These are phyloP conservation scores for Hydropsyche betteni DNA, from an alignment of 2,888 invertebrate genomes.

Conservation along the genomic window DNA sequence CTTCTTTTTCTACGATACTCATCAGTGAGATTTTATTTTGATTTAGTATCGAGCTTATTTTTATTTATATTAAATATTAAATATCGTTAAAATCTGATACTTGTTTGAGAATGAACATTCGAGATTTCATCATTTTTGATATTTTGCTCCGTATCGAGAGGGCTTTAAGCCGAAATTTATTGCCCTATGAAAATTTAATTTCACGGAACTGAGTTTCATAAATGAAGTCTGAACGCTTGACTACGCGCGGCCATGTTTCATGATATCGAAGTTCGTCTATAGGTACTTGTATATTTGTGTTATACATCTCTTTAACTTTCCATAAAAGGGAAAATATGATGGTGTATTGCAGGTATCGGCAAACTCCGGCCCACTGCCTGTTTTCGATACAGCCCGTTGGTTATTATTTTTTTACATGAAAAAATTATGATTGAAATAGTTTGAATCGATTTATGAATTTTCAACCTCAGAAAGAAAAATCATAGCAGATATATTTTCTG, in stretches of 20 bases:
- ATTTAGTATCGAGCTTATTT: background rate
- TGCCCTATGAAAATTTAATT: constrained; percentile 60
- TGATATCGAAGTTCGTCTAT: background rate
- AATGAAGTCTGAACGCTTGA: constrained; percentile 65
- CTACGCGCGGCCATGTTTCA: constrained; percentile 43
- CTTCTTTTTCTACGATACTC: background rate
- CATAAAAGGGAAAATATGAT: too few species aligned
- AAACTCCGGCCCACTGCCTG: too few species aligned
- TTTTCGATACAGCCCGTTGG: too few species aligned
- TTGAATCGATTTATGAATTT: too few species aligned
- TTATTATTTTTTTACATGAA: too few species aligned
- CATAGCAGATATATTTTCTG: too few species aligned
- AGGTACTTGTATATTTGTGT: too few species aligned
- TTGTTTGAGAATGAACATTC: background rate
- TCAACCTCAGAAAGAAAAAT: too few species aligned
- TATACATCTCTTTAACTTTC: too few species aligned
- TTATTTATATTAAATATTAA: background rate
- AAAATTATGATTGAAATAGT: too few species aligned
- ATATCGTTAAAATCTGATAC: background rate
- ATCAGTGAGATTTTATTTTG: background rate
- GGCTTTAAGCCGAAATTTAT: constrained; percentile 47
- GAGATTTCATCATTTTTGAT: background rate
- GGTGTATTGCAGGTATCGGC: too few species aligned
- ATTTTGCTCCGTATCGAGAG: constrained; percentile 11
- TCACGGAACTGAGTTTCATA: constrained; percentile 66